Evolutionary conservation across 2,888 invertebrate genomes (phyloP).

Genomic region (Cetonia aurata): DNA sequence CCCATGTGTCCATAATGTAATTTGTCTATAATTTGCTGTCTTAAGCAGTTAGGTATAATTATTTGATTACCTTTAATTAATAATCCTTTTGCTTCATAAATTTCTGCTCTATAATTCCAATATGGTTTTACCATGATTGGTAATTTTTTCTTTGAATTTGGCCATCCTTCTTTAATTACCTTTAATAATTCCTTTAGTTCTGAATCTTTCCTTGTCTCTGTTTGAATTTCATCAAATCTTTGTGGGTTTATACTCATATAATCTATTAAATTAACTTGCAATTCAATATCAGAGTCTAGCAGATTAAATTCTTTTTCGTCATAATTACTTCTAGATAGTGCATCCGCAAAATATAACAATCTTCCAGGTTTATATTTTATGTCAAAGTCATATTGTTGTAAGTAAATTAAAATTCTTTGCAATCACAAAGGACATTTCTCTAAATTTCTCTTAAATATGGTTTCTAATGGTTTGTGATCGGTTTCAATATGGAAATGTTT

Average conservation of each 20-base stretch:
- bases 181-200: background rate
- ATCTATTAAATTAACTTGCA: too few relatives aligned
- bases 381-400: background rate
- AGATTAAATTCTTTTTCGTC: background rate
- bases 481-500: conserved; percentile 1
- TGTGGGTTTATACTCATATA: too few relatives aligned
- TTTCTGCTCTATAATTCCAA: too few relatives aligned
- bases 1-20: too few relatives aligned
- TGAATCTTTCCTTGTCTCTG: background rate
- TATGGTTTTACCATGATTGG: too few relatives aligned
- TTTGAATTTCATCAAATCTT: too few relatives aligned
- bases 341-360: background rate
- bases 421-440: background rate
- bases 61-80: too few relatives aligned
- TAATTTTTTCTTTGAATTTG: background rate
- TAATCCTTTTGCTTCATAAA: too few relatives aligned
- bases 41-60: too few relatives aligned
- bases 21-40: too few relatives aligned
- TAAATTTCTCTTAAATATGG: conserved; percentile 1
- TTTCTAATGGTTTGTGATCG: background rate
- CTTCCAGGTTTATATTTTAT: conserved; percentile 1
- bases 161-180: background rate
- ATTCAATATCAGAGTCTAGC: background rate
- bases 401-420: background rate
- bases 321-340: background rate